Evolutionary conservation across 2,113 vertebrate species (phyloP), one percentile per base, ranked within the genome.

Genomic region (Mus pahari): DNA sequence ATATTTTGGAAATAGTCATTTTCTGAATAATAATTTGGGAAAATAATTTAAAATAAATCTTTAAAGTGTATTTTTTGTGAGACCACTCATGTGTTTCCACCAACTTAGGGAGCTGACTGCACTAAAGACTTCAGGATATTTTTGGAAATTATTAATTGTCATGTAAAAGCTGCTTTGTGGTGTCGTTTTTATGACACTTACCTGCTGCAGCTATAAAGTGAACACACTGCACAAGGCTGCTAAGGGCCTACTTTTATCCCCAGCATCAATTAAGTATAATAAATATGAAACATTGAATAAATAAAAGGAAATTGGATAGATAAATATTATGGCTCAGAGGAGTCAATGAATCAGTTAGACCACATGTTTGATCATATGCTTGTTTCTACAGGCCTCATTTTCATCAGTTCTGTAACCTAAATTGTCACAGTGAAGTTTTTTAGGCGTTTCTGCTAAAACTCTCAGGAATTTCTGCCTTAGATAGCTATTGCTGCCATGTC

Each of bases 321-420:
- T 68, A 87, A 97, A 95, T 90, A 92, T 93, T 92, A 92, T 82
- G 77, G 58, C 77, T 81, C 62, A 91, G 53, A 91, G 53, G 77
- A 86, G 82, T 68, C 92, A 88, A 87, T 94, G 94, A 96, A 91
- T 89, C 86, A 77, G 70, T 50, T 62, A 55, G 75, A 66, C 53
- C 86, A 92, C 70, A 39, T 88, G 81, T 77, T 82, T 92, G 39
- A 88, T 96, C 70, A 62, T 71, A 75, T 73, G 58, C n/a, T 71
- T 64, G 5, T 68, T 14, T 82, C 88, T 82, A 48, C 45, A n/a
- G 20, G 42, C 36, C 66, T 86, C 12, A 26, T 73, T 88, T 93
- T 74, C 66, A 92, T 71, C 90, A 75, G 14, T 68, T 77, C 70
- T 53, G 66, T 10, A 66, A 71, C 1, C 0, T 78, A 53, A 88